Conservation (phyloP, 2,888 invertebrate species). For the Nomada hirtipes region DNA sequence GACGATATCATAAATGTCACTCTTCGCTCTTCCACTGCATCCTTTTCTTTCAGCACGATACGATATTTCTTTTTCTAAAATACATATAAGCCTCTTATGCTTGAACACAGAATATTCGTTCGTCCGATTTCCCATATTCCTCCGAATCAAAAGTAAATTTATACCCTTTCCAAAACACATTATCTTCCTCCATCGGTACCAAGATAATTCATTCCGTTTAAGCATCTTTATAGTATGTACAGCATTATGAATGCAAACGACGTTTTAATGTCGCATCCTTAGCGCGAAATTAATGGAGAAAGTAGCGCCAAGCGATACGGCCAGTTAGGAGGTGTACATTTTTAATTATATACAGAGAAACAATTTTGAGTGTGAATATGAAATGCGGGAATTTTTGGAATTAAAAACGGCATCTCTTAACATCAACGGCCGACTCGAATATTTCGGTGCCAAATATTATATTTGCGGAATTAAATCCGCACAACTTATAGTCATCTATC, state of each 20-base stretch:
- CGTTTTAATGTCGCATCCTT: conserved; percentile 3
- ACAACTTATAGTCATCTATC: not conserved
- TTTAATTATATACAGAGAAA: conserved; percentile 26
- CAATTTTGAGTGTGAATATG: not conserved
- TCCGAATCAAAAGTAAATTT: not conserved
- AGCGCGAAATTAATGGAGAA: conserved; percentile 21
- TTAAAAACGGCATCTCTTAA: not conserved
- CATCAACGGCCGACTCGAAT: not conserved
- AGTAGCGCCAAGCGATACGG: conserved; percentile 8
- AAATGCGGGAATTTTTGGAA: not conserved
- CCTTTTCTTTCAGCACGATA: not conserved
- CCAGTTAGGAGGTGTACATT: not conserved
- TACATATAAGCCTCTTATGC: too few species aligned
- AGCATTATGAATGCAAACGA: conserved; percentile 4
- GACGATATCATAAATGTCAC: too few species aligned
- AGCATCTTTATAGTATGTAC: not conserved
- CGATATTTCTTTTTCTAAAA: too few species aligned
- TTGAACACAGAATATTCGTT: not conserved
- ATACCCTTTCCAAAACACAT: too few species aligned
- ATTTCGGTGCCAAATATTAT: not conserved
- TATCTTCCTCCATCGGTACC: not conserved
- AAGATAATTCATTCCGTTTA: not conserved
- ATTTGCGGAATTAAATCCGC: not conserved
- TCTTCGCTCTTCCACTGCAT: too few species aligned
- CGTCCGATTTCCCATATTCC: too few species aligned